Evolutionary conservation across 2,113 vertebrate genomes (phyloP), one percentile per base, ranked within the genome.

Genomic region (Pseudois nayaur): DNA sequence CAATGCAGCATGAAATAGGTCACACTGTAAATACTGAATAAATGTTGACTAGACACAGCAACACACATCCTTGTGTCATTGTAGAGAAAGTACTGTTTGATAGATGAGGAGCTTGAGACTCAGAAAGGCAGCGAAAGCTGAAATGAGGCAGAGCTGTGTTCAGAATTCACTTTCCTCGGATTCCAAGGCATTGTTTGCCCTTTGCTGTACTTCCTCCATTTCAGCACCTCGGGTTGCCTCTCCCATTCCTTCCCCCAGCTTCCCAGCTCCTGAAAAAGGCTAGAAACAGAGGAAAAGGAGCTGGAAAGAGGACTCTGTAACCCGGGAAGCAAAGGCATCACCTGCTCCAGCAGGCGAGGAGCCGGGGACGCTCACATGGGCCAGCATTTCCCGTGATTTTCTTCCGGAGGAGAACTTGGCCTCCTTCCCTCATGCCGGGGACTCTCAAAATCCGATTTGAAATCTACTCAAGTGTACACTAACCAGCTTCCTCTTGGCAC

Each of bases 351-450:
- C 93, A 92, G 97, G 98, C 8, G 86, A 14, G 89, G 89, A 98
- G 93, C 93, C 4, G 97, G 95, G 96, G 98, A 92, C 81, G 94
- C 95, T 91, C 96, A 52, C 27, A n/a, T 60, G 97, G 93, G 98
- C 85, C 94, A 76, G 95, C 97, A 62, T 94, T 97, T 98, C 95
- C 98, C 87, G 93, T 96, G 97, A 94, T 97, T 98, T 97, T 93
- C 96, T 98, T 98, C 98, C 82, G 93, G 97, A 98, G 96, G 93
- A 97, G 98, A 96, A 97, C 97, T 99, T 98, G 98, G 98, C 99
- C 97, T 60, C 97, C 82, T 98, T 98, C 98, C 98, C 98, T 98
- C 85, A 43, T 87, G 97, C 98, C 85, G 89, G 85, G 94, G 74
- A 97, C 98, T 98, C 98, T 97, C 97, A 96, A 97, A 98, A 88